These are phyloP conservation scores for Isaurus tuberculatus DNA, from an alignment of 92 coral and sea anemone genomes.

Conservation along the genomic window DNA sequence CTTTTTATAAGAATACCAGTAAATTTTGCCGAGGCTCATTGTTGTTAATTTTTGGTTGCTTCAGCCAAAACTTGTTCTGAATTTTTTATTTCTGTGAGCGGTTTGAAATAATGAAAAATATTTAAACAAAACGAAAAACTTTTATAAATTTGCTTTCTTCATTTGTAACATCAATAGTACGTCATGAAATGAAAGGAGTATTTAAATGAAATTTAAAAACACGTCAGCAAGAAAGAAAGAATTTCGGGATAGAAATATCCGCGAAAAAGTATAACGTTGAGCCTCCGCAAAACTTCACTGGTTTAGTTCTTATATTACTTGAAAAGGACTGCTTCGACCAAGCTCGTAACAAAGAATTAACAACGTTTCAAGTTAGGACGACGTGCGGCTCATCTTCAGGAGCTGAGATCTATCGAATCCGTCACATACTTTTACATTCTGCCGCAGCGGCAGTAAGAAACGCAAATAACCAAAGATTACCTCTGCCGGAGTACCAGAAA, in stretches of 20 bases:
- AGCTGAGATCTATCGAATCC: constrained; percentile 20
- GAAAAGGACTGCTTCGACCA: constrained; percentile 9
- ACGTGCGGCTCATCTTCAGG: constrained; percentile 30
- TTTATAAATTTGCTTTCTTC: background rate
- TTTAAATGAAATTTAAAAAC: background rate
- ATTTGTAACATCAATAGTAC: constrained; percentile 14
- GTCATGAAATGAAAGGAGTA: background rate
- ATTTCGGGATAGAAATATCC: background rate
- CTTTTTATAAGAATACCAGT: background rate
- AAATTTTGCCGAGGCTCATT: too few relatives aligned
- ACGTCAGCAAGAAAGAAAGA: background rate
- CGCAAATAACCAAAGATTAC: constrained; percentile 14
- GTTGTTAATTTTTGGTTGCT: too few relatives aligned
- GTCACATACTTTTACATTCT: constrained; percentile 11
- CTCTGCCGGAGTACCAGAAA: background rate
- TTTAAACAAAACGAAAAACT: background rate
- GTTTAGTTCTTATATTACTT: background rate
- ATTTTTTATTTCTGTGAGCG: too few relatives aligned
- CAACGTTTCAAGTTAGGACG: constrained; percentile 10
- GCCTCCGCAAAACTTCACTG: background rate
- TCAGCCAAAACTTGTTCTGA: too few relatives aligned
- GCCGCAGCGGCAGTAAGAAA: constrained; percentile 29
- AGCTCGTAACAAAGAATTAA: constrained; percentile 21
- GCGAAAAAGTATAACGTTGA: constrained; percentile 3
- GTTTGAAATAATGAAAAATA: too few relatives aligned